Evolutionary conservation across 1,140 invertebrate species (phyloP), one percentile per base, ranked within the genome.

Genomic region (Diuraphis noxia): DNA sequence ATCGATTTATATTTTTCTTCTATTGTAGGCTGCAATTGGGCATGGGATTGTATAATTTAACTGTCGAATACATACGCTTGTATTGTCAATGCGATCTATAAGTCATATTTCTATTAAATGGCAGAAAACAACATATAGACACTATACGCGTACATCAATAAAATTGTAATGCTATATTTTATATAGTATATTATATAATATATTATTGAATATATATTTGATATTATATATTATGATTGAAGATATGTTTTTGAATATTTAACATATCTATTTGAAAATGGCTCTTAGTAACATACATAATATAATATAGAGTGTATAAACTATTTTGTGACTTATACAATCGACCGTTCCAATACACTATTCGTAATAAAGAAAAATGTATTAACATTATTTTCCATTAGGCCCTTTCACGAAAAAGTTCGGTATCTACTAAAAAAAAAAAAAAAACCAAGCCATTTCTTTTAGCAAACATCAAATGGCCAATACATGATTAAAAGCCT

Each of bases 301-400:
- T n/a, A n/a, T n/a, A 63, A 38, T 7, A 36, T 23, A 36, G 8
- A 40, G 23, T 3, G 13, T n/a, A 36, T 38, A 79, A 79, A 79
- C 0, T 79, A 38, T 23, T 85, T 85, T 46, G 82, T 85, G 41
- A 85, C 46, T 85, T 46, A 85, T 85, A 46, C 36, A 34, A 46
- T 85, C n/a, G 7, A 85, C 41, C 30, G n/a, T 85, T 85, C 41
- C n/a, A 19, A 46, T 43, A 46, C 41, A 85, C 81, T n/a, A n/a
- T 19, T 34, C 41, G n/a, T 85, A 85, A 85, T n/a, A 25, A 46
- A 46, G 41, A 85, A n/a, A 85, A 34, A 86, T 36, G n/a, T 86
- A 49, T 86, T 46, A 36, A 86, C 43, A 86, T 86, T 86, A 86
- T 49, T 49, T 85, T 36, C 84, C 84, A 86, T 86, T 86, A 85